Base-by-base conservation (phyloP, 2,797 vertebrate species). In the Sphenopsis melanotis region DNA sequence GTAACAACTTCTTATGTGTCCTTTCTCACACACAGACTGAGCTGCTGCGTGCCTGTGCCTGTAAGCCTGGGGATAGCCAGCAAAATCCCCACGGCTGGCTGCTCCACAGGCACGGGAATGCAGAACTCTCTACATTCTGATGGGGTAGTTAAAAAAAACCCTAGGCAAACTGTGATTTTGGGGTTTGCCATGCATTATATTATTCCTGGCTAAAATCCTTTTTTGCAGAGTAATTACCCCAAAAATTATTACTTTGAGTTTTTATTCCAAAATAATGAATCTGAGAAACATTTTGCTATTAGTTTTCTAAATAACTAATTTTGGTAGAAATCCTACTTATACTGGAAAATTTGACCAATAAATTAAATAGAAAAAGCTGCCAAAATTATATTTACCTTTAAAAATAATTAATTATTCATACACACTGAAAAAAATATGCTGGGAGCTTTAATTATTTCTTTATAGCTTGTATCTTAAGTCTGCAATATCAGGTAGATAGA, bases 41-140 rank as follows among this genome's bases (percentile, higher is more conserved):
- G 36, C 70, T 47, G 34, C 49, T 86, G 34, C 12, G 0, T 81
- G 86, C 86, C 37, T 56, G 37, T 23, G 12, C 41, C 46, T 78
- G 65, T 53, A 27, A 81, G 17, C 42, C 57, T 68, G 34, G 22
- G 69, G 65, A 75, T 10, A 86, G 46, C 12, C 74, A 71, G 53
- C 16, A 83, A 91, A 90, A 86, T 66, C 68, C 75, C 60, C 56
- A 75, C 0, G 0, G 49, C 52, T 56, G 77, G 37, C 41, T 83
- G 49, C 56, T 70, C 41, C 1, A 1, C 49, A 49, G 71, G 56
- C 50, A 56, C 0, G 0, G 46, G 37, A 87, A 83, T 53, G n/a
- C 37, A 65, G 6, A 59, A 10, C 9, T 65, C 42, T 46, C 5
- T 22, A 34, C 0, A 1, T 65, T 44, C 55, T 23, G 12, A 36